A percentile compares a stretch with the other conserved stretches of the same genome.
phyloP scores from a whole-genome alignment of 1,140 invertebrate genomes.

The Drosophila kepulauana region DNA sequence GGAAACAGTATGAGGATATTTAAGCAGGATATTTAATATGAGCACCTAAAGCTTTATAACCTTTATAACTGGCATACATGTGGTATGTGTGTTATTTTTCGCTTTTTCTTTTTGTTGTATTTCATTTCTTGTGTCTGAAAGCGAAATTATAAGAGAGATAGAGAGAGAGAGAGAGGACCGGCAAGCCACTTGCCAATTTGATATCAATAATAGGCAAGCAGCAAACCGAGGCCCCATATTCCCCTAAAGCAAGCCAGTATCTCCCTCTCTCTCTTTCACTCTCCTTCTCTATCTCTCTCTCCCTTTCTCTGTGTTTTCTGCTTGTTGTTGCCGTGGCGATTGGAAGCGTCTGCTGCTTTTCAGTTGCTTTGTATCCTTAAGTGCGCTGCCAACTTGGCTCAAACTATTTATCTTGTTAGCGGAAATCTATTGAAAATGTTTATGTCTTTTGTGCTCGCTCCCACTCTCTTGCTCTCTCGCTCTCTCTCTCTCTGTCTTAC shows the following conservation, averaged over 20 bases:
- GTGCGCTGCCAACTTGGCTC: conserved; percentile 60
- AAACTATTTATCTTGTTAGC: conserved; percentile 81
- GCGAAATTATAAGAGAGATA: conserved; percentile 14
- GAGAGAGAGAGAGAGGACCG: background rate
- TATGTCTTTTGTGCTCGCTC: conserved; percentile 58
- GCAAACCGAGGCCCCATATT: background rate
- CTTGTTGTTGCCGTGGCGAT: conserved; percentile 35
- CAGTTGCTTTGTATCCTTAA: conserved; percentile 60
- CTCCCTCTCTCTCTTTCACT: conserved; percentile 2
- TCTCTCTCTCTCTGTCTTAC: background rate
- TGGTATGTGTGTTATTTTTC: conserved; percentile 34
- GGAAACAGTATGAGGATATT: conserved; percentile 70
- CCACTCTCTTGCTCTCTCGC: background rate
- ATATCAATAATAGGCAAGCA: conserved; percentile 47
- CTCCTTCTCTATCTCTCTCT: background rate
- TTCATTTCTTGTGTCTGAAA: background rate
- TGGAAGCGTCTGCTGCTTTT: conserved; percentile 62
- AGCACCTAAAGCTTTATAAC: conserved; percentile 32
- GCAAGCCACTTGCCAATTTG: conserved; percentile 49
- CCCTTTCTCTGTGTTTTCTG: conserved; percentile 8
- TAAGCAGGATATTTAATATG: conserved; percentile 83
- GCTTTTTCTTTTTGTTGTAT: background rate
- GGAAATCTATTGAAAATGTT: conserved; percentile 82
- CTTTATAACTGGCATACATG: background rate
- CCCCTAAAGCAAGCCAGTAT: background rate